Conservation (phyloP, 2,888 invertebrate genomes). For the Didymodactylos carnosus region DNA sequence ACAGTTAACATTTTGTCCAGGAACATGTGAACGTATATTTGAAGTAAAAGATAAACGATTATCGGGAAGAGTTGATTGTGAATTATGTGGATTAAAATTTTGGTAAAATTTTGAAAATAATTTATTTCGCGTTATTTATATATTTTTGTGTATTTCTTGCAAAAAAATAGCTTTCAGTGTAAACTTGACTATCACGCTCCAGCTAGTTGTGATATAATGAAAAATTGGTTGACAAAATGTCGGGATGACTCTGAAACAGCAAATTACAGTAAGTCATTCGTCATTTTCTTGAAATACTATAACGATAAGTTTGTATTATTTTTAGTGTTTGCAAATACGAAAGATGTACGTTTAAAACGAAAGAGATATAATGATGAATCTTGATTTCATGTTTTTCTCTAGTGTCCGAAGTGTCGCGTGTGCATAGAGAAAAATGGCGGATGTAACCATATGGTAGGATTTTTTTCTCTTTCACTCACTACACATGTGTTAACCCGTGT, state of each 20-base stretch:
- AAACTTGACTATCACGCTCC: neutral
- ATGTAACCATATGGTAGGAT: neutral
- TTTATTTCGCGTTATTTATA: too few relatives aligned
- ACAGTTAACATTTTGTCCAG: neutral
- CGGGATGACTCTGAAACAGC: neutral
- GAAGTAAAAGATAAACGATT: neutral
- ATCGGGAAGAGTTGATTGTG: neutral
- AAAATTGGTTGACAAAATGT: neutral
- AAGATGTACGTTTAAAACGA: too few relatives aligned
- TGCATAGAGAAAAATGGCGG: conserved; percentile 98
- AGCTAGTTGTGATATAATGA: neutral
- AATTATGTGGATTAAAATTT: neutral
- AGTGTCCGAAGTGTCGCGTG: conserved; percentile 96
- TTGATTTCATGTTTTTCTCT: too few relatives aligned
- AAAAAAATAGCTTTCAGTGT: neutral
- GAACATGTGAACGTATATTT: neutral
- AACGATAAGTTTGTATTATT: too few relatives aligned
- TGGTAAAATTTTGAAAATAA: neutral
- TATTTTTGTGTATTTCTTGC: too few relatives aligned
- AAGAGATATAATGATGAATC: too few relatives aligned
- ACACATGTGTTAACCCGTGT: too few relatives aligned
- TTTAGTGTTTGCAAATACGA: neutral
- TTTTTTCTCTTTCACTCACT: too few relatives aligned
- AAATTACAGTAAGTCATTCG: too few relatives aligned
- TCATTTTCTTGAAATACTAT: too few relatives aligned